Conservation (phyloP, 2,797 vertebrate genomes). For the Lithobates sylvaticus region DNA sequence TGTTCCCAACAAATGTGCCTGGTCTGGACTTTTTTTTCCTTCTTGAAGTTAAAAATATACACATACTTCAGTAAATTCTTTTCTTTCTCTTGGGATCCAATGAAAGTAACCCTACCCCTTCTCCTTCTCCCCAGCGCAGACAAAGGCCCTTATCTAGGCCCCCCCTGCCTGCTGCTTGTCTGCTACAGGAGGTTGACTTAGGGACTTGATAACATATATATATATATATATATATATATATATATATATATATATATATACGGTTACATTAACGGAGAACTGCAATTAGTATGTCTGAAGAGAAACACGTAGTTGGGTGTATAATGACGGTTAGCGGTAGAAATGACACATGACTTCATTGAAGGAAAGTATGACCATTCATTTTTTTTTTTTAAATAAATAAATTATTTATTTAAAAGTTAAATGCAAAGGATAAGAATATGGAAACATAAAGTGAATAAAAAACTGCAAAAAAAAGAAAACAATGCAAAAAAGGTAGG, state of each 20-base stretch:
- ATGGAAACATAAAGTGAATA: too few relatives aligned
- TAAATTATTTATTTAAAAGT: too few relatives aligned
- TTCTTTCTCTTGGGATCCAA: conserved; percentile 57
- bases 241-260: too few relatives aligned
- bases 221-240: too few relatives aligned
- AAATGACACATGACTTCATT: not conserved
- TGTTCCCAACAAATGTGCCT: conserved; percentile 60
- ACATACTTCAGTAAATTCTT: conserved; percentile 61
- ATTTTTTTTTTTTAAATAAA: too few relatives aligned
- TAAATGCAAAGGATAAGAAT: too few relatives aligned
- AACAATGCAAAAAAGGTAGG: too few relatives aligned
- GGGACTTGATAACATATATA: conserved; percentile 54
- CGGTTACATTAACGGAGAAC: conserved; percentile 13
- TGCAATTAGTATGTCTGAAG: not conserved
- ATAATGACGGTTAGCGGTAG: not conserved
- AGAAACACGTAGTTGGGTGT: conserved; percentile 7
- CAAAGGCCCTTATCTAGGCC: conserved; percentile 55
- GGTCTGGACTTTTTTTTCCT: conserved; percentile 43
- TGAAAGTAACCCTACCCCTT: conserved; percentile 57
- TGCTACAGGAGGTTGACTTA: conserved; percentile 12
- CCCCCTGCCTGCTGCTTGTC: conserved; percentile 44
- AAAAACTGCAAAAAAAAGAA: too few relatives aligned
- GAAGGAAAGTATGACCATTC: too few relatives aligned
- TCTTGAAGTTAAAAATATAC: conserved; percentile 63
- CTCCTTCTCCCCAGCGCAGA: conserved; percentile 39